Conservation (phyloP, 2,113 vertebrate species). For the Gymnocephalus cernua region DNA sequence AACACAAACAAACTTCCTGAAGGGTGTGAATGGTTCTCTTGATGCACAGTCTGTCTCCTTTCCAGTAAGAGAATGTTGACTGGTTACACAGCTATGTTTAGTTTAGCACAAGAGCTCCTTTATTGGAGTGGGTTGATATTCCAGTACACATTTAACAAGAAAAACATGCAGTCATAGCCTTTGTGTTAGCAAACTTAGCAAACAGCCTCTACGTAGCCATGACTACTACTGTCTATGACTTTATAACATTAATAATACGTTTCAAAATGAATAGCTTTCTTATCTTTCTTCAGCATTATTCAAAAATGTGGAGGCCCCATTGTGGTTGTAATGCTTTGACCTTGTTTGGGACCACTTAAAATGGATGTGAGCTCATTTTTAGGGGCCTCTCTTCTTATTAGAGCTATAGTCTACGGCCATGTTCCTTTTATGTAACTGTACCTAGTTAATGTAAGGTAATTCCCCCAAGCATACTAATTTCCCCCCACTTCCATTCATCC, state of each 20-base stretch:
- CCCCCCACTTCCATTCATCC: neutral
- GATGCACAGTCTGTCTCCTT: slow-evolving; percentile 45
- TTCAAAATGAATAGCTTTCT: slow-evolving; percentile 34
- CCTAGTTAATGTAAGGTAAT: slow-evolving; percentile 43
- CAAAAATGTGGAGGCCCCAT: slow-evolving; percentile 6
- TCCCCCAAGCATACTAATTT: neutral
- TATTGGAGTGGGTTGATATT: slow-evolving; percentile 59
- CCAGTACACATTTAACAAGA: slow-evolving; percentile 51
- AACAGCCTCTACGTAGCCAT: slow-evolving; percentile 23
- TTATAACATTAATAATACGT: slow-evolving; percentile 48
- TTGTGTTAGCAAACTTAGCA: slow-evolving; percentile 41
- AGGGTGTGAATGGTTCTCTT: slow-evolving; percentile 70
- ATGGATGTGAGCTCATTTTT: slow-evolving; percentile 9
- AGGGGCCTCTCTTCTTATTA: slow-evolving; percentile 28
- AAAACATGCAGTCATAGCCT: slow-evolving; percentile 50
- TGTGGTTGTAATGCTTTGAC: slow-evolving; percentile 24
- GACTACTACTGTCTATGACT: slow-evolving; percentile 43
- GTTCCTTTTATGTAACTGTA: slow-evolving; percentile 35
- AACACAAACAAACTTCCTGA: slow-evolving; percentile 70
- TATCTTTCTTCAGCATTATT: slow-evolving; percentile 17
- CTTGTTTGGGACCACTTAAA: slow-evolving; percentile 24
- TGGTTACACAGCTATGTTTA: slow-evolving; percentile 63
- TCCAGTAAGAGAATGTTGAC: slow-evolving; percentile 76
- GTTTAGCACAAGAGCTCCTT: slow-evolving; percentile 66
- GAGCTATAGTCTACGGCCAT: slow-evolving; percentile 10